Percentiles rank a stretch among this genome's conserved stretches.
phyloP scores from a whole-genome alignment of 2,113 vertebrate genomes.

The Microtus oregoni region DNA sequence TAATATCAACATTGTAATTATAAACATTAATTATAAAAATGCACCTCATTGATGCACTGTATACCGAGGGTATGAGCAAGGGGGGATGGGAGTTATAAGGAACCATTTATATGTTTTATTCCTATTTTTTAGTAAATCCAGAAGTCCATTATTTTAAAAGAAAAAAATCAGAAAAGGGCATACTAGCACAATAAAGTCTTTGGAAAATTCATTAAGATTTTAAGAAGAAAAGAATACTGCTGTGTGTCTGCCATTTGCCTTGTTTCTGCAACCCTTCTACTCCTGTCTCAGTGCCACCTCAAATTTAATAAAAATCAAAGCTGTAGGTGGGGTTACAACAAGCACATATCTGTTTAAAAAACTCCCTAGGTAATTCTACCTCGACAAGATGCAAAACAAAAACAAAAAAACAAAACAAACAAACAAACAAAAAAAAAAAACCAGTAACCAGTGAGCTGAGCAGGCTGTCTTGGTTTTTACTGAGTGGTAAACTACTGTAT shows the following conservation, averaged over 20 bases:
- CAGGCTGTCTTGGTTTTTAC: background rate
- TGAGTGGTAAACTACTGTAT: background rate
- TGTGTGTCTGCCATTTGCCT: background rate
- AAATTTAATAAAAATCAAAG: slow-evolving; percentile 49
- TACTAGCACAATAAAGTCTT: background rate
- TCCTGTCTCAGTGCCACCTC: background rate
- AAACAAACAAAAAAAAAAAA: background rate
- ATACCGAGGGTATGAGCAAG: background rate
- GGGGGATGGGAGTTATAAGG: background rate
- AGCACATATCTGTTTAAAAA: background rate
- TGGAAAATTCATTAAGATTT: slow-evolving; percentile 45
- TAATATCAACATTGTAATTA: background rate
- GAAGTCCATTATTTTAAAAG: slow-evolving; percentile 27
- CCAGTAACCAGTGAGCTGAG: slow-evolving; percentile 1
- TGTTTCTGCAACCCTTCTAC: background rate
- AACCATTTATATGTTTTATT: background rate
- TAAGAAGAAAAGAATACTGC: background rate
- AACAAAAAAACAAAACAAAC: background rate
- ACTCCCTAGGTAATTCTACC: background rate
- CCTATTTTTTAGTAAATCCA: slow-evolving; percentile 34
- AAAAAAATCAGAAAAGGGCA: background rate
- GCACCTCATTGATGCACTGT: background rate
- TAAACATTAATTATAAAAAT: background rate
- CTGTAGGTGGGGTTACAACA: background rate
- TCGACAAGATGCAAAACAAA: background rate